A percentile compares a stretch with the other conserved stretches of the same genome.
phyloP scores from a whole-genome alignment of 2,888 invertebrate genomes.

The Pomacea canaliculata region DNA sequence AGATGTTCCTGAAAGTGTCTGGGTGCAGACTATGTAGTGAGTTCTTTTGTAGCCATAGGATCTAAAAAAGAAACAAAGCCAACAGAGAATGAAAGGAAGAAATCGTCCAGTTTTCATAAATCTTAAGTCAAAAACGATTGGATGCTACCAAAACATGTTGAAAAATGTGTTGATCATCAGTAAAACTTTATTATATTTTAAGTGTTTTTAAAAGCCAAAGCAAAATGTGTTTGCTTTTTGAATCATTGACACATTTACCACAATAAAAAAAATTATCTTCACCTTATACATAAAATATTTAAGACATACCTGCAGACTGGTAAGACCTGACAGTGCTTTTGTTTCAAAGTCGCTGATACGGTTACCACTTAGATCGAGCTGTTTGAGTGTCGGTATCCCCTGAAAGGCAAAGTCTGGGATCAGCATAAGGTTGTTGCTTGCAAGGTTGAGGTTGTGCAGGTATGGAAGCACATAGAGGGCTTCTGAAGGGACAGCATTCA shows the following conservation, averaged over 20 bases:
- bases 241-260: too few relatives aligned
- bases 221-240: too few relatives aligned
- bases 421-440: conserved; percentile 52
- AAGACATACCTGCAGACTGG: conserved; percentile 35
- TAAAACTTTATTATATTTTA: too few relatives aligned
- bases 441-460: conserved; percentile 43
- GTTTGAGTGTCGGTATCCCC: conserved; percentile 41
- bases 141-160: too few relatives aligned
- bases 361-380: conserved; percentile 55
- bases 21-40: conserved; percentile 45
- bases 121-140: too few relatives aligned
- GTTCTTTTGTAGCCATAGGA: conserved; percentile 57
- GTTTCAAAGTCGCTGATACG: conserved; percentile 47
- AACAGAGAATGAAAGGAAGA: not conserved
- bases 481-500: conserved; percentile 40
- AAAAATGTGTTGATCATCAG: too few relatives aligned
- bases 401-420: conserved; percentile 48
- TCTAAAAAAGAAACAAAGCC: conserved; percentile 27
- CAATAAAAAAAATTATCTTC: too few relatives aligned
- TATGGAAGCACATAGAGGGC: conserved; percentile 42
- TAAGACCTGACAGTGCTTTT: conserved; percentile 47
- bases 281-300: not conserved
- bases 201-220: too few relatives aligned
- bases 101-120: not conserved
- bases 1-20: conserved; percentile 46